A percentile compares a stretch with the other conserved stretches of the same genome.
phyloP scores from a whole-genome alignment of 1,140 invertebrate genomes.

The Tetragnatha versicolor region DNA sequence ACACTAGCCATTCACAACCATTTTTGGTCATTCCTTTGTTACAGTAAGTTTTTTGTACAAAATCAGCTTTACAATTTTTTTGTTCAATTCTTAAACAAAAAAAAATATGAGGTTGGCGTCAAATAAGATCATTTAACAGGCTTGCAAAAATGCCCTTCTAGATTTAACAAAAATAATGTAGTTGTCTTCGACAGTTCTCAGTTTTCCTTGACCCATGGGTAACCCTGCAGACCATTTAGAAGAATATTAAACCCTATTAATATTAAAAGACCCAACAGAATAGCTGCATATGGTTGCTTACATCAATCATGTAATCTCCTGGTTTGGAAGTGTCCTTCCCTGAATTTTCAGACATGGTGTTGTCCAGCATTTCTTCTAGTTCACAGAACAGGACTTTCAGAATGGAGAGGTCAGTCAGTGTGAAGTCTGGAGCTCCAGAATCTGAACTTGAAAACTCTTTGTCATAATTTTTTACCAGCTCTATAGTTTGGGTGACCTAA shows the following conservation, averaged over 20 bases:
- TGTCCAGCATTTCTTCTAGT: conserved; percentile 80
- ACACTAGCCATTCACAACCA: too few species aligned
- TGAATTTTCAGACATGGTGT: conserved; percentile 14
- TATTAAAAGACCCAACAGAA: too few species aligned
- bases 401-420: conserved; percentile 76
- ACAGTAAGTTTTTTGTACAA: too few species aligned
- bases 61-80: too few species aligned
- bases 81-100: too few species aligned
- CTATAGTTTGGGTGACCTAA: conserved; percentile 55
- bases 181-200: not conserved
- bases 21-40: too few species aligned
- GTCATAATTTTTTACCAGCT: conserved; percentile 59
- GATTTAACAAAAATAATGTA: not conserved
- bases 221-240: too few species aligned
- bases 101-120: too few species aligned
- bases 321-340: conserved; percentile 33
- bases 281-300: too few species aligned
- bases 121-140: too few species aligned
- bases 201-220: too few species aligned
- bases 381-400: conserved; percentile 81
- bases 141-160: too few species aligned
- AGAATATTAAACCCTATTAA: not conserved
- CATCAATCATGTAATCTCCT: conserved; percentile 48
- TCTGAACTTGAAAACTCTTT: conserved; percentile 52
- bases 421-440: conserved; percentile 72